Conservation (phyloP, 2,888 invertebrate species). For the Temnothorax ravouxi region DNA sequence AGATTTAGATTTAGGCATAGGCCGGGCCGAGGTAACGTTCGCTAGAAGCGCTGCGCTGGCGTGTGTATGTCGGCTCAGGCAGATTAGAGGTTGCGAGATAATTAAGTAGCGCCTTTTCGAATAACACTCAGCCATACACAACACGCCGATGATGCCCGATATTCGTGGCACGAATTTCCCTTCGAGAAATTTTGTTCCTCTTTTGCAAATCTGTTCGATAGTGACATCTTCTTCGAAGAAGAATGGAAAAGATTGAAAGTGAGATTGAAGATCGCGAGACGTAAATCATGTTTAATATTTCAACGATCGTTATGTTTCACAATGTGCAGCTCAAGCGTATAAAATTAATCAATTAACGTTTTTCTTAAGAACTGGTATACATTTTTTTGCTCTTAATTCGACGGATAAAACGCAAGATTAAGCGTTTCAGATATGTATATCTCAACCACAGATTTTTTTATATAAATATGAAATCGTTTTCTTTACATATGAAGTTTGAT, state of each 20-base stretch:
- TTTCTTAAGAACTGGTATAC: not conserved
- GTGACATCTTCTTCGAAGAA: slow-evolving; percentile 54
- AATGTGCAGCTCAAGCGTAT: not conserved
- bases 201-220: slow-evolving; percentile 53
- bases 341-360: slow-evolving; percentile 13
- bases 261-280: not conserved
- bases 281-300: not conserved
- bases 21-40: slow-evolving; percentile 59
- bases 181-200: slow-evolving; percentile 71
- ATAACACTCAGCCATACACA: slow-evolving; percentile 80
- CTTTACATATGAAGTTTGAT: not conserved
- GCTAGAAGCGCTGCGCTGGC: slow-evolving; percentile 75
- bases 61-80: slow-evolving; percentile 83
- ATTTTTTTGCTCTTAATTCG: not conserved
- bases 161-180: slow-evolving; percentile 77
- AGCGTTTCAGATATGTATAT: not conserved
- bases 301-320: not conserved
- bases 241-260: not conserved
- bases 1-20: slow-evolving; percentile 69
- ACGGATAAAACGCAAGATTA: not conserved
- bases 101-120: slow-evolving; percentile 86
- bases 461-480: slow-evolving; percentile 3
- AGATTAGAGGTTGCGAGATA: slow-evolving; percentile 86
- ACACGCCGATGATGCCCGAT: slow-evolving; percentile 76
- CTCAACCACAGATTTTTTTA: not conserved